Evolutionary conservation across 2,113 vertebrate species (phyloP).

Genomic region (Mobula hypostoma): DNA sequence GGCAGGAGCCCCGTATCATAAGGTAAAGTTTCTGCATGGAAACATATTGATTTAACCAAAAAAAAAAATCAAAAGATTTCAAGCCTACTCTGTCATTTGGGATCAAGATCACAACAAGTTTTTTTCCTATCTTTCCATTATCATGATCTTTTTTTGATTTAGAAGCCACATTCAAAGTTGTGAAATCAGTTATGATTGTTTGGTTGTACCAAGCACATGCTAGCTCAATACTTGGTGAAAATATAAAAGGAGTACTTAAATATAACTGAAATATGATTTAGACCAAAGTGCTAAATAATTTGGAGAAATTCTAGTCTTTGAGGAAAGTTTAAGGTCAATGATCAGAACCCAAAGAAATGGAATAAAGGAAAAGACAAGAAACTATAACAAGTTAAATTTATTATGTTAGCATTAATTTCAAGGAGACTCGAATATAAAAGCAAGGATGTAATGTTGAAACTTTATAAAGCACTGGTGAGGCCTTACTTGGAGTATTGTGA

Average conservation of each 20-base stretch:
- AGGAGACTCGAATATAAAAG: no score
- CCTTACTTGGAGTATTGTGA: no score
- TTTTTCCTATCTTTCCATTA: neutral
- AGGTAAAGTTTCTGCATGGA: constrained; percentile 66
- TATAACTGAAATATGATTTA: neutral
- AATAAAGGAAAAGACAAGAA: no score
- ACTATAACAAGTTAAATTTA: no score
- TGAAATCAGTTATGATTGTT: neutral
- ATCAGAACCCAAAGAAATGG: neutral
- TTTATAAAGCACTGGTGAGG: no score
- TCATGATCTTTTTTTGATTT: neutral
- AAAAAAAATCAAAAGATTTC: neutral
- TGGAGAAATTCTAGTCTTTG: neutral
- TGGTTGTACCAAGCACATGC: no score
- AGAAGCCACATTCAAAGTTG: neutral
- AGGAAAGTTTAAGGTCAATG: neutral
- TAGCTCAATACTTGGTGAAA: neutral
- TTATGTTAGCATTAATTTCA: no score
- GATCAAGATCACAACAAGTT: neutral
- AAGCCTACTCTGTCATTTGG: neutral
- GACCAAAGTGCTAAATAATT: neutral
- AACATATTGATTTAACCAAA: neutral
- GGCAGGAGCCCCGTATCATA: constrained; percentile 79
- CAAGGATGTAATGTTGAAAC: no score
- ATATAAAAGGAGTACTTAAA: neutral